These are phyloP conservation scores for Tadarida brasiliensis DNA, from an alignment of 2,797 vertebrate species.

Conservation along the genomic window DNA sequence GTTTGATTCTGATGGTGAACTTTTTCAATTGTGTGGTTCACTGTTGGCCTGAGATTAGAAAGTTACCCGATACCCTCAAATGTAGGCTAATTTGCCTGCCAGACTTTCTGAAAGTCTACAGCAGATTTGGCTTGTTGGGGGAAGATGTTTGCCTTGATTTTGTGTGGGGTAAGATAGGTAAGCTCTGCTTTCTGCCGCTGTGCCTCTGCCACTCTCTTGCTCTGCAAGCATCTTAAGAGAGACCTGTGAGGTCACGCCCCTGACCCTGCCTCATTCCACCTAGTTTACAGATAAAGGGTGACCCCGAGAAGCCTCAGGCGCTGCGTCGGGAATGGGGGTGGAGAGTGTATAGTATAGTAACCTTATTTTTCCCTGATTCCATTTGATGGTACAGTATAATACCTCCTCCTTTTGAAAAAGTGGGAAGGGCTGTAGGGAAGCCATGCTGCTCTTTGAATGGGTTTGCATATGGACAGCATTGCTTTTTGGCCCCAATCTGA, in stretches of 20 bases:
- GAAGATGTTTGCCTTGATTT: conserved; percentile 54
- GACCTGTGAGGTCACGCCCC: not conserved
- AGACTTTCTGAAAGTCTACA: conserved; percentile 52
- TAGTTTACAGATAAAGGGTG: not conserved
- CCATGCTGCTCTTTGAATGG: conserved; percentile 37
- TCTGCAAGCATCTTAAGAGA: not conserved
- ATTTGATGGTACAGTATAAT: not conserved
- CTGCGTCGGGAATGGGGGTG: not conserved
- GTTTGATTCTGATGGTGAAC: conserved; percentile 66
- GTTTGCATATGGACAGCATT: conserved; percentile 74
- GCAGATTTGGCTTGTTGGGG: conserved; percentile 1
- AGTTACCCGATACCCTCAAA: conserved; percentile 55
- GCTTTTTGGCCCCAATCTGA: conserved; percentile 72
- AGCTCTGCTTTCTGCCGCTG: not conserved
- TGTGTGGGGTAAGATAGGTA: not conserved
- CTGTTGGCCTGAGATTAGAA: conserved; percentile 62
- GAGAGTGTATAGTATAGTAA: not conserved
- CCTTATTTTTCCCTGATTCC: conserved; percentile 5
- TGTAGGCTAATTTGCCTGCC: not conserved
- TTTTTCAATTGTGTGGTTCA: conserved; percentile 71
- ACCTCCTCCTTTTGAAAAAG: conserved; percentile 61
- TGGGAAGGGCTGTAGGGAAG: not conserved
- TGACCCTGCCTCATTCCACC: not conserved
- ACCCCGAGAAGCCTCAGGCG: not conserved
- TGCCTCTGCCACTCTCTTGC: not conserved